phyloP scores from a whole-genome alignment of 1,140 invertebrate species.

The Penaeus indicus region DNA sequence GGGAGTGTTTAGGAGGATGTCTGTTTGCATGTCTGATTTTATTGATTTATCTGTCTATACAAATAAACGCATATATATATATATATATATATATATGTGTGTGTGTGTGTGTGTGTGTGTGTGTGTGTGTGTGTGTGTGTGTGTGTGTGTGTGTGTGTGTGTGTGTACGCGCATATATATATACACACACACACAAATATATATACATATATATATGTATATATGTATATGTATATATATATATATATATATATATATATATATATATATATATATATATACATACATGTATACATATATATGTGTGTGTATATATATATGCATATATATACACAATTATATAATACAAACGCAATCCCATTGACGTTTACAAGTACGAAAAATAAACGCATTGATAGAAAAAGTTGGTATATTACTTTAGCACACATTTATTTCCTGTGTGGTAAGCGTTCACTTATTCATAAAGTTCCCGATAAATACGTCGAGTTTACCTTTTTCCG shows the following conservation, averaged over 20 bases:
- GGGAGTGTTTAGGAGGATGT: too few species aligned
- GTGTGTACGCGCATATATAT: neutral
- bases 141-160: conserved; percentile 10
- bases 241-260: neutral
- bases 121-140: neutral
- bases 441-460: too few species aligned
- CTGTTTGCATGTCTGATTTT: too few species aligned
- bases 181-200: neutral
- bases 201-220: conserved; percentile 9
- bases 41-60: neutral
- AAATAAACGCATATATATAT: neutral
- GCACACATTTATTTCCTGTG: too few species aligned
- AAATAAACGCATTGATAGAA: neutral
- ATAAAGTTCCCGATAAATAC: too few species aligned
- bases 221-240: conserved; percentile 25
- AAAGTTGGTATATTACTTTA: neutral
- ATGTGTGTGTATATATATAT: neutral
- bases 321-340: neutral
- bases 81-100: conserved; percentile 19
- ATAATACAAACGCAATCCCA: neutral
- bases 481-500: too few species aligned
- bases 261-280: neutral
- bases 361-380: neutral
- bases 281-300: neutral
- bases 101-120: neutral